phyloP scores from a whole-genome alignment of 2,888 invertebrate species.

The Thumatha senex region DNA sequence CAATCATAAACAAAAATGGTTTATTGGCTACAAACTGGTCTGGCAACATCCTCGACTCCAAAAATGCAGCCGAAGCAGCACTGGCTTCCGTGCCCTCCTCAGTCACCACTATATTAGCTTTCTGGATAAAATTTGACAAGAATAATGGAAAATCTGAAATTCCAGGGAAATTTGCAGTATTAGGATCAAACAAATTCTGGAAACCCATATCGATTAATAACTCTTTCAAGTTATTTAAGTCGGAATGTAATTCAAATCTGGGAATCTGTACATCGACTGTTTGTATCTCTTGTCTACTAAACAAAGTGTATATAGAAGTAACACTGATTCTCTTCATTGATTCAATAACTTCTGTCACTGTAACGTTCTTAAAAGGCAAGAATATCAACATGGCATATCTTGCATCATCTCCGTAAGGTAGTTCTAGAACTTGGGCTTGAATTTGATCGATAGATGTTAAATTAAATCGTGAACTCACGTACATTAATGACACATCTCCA shows the following conservation, averaged over 20 bases:
- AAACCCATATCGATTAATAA: slow-evolving; percentile 68
- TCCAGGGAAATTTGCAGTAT: slow-evolving; percentile 49
- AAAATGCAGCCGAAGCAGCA: slow-evolving; percentile 45
- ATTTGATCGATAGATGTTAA: slow-evolving; percentile 39
- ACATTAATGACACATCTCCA: slow-evolving; percentile 68
- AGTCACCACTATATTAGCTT: slow-evolving; percentile 66
- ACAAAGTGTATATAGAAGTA: slow-evolving; percentile 67
- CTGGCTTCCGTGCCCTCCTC: slow-evolving; percentile 65
- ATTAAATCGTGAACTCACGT: slow-evolving; percentile 42
- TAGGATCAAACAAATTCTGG: slow-evolving; percentile 54
- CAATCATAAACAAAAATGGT: slow-evolving; percentile 72
- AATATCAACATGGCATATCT: slow-evolving; percentile 86
- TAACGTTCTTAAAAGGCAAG: slow-evolving; percentile 77
- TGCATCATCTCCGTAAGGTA: slow-evolving; percentile 59
- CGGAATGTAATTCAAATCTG: slow-evolving; percentile 81
- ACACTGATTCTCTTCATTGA: slow-evolving; percentile 72
- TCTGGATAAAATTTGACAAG: slow-evolving; percentile 66
- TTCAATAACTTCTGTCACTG: slow-evolving; percentile 69
- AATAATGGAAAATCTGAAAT: slow-evolving; percentile 51
- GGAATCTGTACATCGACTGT: slow-evolving; percentile 83
- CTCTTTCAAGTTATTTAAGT: slow-evolving; percentile 71
- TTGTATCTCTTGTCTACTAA: slow-evolving; percentile 58
- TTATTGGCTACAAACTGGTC: slow-evolving; percentile 53
- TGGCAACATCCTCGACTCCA: slow-evolving; percentile 44
- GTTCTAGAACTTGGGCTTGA: slow-evolving; percentile 55